Evolutionary conservation across 2,888 invertebrate genomes (phyloP), one percentile per base, ranked within the genome.

Genomic region (Thymelicus sylvestris): DNA sequence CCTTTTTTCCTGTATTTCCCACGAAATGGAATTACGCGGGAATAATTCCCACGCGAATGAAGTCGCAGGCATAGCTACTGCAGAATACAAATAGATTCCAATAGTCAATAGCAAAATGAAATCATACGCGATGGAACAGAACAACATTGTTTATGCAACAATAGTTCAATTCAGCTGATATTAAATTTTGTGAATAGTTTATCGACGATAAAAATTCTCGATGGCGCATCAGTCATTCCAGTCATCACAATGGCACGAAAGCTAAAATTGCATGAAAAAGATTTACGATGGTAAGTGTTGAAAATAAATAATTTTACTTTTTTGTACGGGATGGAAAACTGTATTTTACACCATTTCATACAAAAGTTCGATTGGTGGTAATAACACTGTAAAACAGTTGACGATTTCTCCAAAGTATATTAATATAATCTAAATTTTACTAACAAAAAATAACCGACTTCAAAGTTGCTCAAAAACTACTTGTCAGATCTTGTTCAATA

Each of bases 121-220:
- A 65, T 52, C 64, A 64, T 15, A 38, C n/a, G 13, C 59, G 6
- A 6, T 38, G 39, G 50, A 52, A 38, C 12, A 52, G 38, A 8
- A 50, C 41, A 39, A 52, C 39, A 65, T 65, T 41, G 39, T 65
- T 65, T 65, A 65, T 52, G 59, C 7, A 59, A 66, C 66, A 59
- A 48, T 59, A 19, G 63, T 38, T 48, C 41, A 41, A 44, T 66
- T 66, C 47, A 38, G 44, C 47, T 47, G 59, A 66, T 66, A 59
- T 59, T 66, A 59, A 66, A 57, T 66, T 66, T 57, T 44, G 65
- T 67, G 66, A 67, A 67, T 60, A 39, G 47, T 60, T 67, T 67
- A 67, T 60, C 38, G 66, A 47, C 66, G 47, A 59, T 66, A 66
- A 66, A 66, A 64, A 47, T n/a, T 59, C 59, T 24, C 59, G 59